phyloP scores from a whole-genome alignment of 1,140 invertebrate species.

The Panonychus citri region DNA sequence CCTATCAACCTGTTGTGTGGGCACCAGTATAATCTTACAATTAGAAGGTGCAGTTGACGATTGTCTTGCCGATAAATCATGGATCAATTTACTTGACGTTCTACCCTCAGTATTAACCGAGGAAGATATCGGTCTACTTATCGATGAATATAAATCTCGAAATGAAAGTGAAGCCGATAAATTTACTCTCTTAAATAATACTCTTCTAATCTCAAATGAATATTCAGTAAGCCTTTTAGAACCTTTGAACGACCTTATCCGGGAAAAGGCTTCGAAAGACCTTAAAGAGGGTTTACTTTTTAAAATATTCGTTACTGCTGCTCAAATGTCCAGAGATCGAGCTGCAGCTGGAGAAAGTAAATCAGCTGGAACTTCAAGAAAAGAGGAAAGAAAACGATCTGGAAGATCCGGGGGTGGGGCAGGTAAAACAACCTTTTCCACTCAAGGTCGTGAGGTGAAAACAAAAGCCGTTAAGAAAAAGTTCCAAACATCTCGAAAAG shows the following conservation, averaged over 20 bases:
- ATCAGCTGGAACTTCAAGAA: slow-evolving; percentile 2
- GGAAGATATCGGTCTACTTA: slow-evolving; percentile 13
- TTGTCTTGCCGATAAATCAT: slow-evolving; percentile 42
- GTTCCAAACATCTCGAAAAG: slow-evolving; percentile 19
- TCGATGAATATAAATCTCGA: slow-evolving; percentile 8
- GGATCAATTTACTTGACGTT: slow-evolving; percentile 41
- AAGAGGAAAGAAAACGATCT: slow-evolving; percentile 63
- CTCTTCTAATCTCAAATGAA: slow-evolving; percentile 28
- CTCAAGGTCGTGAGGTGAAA: slow-evolving; percentile 80
- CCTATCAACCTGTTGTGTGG: slow-evolving; percentile 36
- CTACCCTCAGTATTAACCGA: slow-evolving; percentile 16
- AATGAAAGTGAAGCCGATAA: slow-evolving; percentile 9
- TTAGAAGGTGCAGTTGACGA: slow-evolving; percentile 63
- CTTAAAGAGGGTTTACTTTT: slow-evolving; percentile 8
- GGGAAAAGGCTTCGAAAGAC: slow-evolving; percentile 42
- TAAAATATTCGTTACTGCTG: background rate
- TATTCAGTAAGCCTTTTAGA: slow-evolving; percentile 44
- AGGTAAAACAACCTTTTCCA: slow-evolving; percentile 37
- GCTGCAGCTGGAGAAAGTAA: slow-evolving; percentile 29
- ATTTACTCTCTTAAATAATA: slow-evolving; percentile 24
- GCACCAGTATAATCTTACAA: slow-evolving; percentile 44
- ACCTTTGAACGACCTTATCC: slow-evolving; percentile 39
- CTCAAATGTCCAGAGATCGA: slow-evolving; percentile 18
- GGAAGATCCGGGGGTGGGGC: slow-evolving; percentile 18
- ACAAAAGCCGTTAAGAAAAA: slow-evolving; percentile 69